Conservation (phyloP, 2,113 vertebrate genomes). For the Tachysurus fulvidraco region DNA sequence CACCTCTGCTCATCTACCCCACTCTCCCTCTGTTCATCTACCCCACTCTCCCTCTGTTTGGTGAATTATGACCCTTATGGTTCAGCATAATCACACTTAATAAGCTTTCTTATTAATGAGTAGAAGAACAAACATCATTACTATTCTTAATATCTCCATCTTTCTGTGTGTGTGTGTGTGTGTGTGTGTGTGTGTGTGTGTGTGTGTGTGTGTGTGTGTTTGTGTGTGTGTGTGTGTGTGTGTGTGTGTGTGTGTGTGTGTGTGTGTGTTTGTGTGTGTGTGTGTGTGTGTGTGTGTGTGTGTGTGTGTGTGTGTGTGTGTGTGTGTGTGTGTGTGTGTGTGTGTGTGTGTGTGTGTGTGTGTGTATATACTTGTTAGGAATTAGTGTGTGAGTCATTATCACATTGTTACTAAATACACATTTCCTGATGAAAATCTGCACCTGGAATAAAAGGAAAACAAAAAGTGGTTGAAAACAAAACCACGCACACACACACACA, state of each 20-base stretch:
- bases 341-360: conserved; percentile 63
- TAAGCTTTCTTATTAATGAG: conserved; percentile 72
- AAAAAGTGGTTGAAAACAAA: background rate
- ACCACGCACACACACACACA: no score
- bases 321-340: conserved; percentile 50
- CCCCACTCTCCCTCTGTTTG: conserved; percentile 19
- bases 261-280: conserved; percentile 49
- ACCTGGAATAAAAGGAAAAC: background rate
- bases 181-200: conserved; percentile 49
- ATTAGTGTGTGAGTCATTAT: conserved; percentile 68
- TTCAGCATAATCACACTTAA: conserved; percentile 72
- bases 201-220: conserved; percentile 63
- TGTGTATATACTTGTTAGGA: conserved; percentile 77
- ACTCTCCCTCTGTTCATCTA: background rate
- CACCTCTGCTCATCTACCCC: background rate
- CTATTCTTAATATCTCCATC: conserved; percentile 70
- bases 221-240: conserved; percentile 67
- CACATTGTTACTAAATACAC: no score
- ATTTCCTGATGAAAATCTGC: background rate
- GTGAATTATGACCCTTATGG: conserved; percentile 68
- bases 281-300: conserved; percentile 63
- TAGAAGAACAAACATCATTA: conserved; percentile 71
- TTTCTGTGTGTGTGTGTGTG: no score
- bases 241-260: no score
- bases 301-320: no score